Evolutionary conservation across 1,140 invertebrate species (phyloP), one percentile per base, ranked within the genome.

Genomic region (Ditylenchus dipsaci): DNA sequence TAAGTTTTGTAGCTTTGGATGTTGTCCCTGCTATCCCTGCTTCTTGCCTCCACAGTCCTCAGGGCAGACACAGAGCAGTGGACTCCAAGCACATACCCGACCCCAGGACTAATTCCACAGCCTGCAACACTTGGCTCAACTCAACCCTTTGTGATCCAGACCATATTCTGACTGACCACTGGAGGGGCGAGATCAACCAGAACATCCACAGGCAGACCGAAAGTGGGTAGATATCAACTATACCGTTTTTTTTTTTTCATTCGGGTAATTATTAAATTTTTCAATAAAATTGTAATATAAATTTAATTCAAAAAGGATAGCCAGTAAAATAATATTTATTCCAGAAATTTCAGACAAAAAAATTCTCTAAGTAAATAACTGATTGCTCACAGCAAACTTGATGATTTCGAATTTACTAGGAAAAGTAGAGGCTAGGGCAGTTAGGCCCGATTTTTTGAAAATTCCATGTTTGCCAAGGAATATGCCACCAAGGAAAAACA

Each of bases 81-180:
- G 76, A 78, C 76, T 15, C 62, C 76, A 1, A 19, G 33, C n/a
- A 76, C 26, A 17, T 78, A 80, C 65, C 77, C 77, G 61, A 78
- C 60, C 77, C 77, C 17, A 59, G 72, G 26, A 47, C 45, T 19
- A 80, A 78, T 67, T 33, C 45, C 29, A 69, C 76, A 19, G 29
- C 38, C 9, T 78, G 77, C 66, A 78, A 78, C 59, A 78, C 72
- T 26, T 72, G 76, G 75, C 58, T 30, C 42, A 78, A 78, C 58
- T 80, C 77, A 19, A 79, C 77, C 17, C 68, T 78, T 19, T 78
- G 77, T 43, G 77, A 78, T 60, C 77, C 77, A 19, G 77, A 78
- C 59, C 77, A 78, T 57, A 78, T 78, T 45, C 60, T 78, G 30
- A 80, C 77, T n/a, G 77, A 78, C 45, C 71, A 80, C 53, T 78